Conservation (phyloP, 2,797 vertebrate genomes). For the Rhabdophis nuchalis region DNA sequence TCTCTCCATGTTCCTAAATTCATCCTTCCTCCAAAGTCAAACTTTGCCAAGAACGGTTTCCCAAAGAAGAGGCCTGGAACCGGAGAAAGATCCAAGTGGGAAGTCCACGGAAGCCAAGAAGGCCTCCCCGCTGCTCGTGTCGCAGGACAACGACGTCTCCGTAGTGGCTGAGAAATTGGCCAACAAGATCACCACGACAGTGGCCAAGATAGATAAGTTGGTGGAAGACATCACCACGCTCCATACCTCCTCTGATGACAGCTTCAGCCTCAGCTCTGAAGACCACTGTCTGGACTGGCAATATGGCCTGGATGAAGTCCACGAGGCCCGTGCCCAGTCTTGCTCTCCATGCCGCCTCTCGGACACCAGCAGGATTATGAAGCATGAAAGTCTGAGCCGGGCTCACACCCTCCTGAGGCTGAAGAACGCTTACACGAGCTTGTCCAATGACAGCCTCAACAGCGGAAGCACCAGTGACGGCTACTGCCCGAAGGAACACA, state of each 20-base stretch:
- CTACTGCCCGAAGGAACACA: slow-evolving; percentile 86
- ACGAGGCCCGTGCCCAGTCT: slow-evolving; percentile 85
- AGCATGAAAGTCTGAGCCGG: slow-evolving; percentile 76
- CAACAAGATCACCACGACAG: slow-evolving; percentile 89
- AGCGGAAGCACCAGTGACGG: slow-evolving; percentile 91
- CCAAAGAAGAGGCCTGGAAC: slow-evolving; percentile 74
- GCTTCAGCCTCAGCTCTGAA: slow-evolving; percentile 95
- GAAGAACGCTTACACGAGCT: slow-evolving; percentile 83
- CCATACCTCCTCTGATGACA: slow-evolving; percentile 95
- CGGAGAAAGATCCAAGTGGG: slow-evolving; percentile 75
- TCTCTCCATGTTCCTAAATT: slow-evolving; percentile 91
- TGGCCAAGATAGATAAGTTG: slow-evolving; percentile 92
- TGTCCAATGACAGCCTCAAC: slow-evolving; percentile 94
- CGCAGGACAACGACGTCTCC: slow-evolving; percentile 76
- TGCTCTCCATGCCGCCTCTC: slow-evolving; percentile 88
- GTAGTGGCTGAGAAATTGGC: slow-evolving; percentile 84
- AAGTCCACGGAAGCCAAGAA: slow-evolving; percentile 66
- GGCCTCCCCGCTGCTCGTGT: slow-evolving; percentile 53
- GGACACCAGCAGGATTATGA: slow-evolving; percentile 74
- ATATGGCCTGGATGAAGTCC: slow-evolving; percentile 79
- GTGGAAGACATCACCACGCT: slow-evolving; percentile 94
- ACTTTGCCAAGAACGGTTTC: slow-evolving; percentile 63
- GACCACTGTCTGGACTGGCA: slow-evolving; percentile 92
- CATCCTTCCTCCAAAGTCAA: slow-evolving; percentile 87
- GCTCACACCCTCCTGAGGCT: slow-evolving; percentile 84